phyloP scores from a whole-genome alignment of 2,797 vertebrate species.

The Crenichthys baileyi region DNA sequence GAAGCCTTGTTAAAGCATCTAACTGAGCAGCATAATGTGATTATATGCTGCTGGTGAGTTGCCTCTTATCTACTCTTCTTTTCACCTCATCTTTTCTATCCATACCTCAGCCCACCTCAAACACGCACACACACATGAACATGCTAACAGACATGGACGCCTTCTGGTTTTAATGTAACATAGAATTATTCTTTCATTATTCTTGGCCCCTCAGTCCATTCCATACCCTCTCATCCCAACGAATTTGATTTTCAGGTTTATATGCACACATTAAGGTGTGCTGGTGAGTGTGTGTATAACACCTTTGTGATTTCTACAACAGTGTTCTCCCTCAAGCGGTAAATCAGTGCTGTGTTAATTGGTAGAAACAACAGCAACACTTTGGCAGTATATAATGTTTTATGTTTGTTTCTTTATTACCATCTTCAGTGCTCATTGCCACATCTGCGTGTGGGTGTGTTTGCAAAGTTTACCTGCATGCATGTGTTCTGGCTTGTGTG shows the following conservation, averaged over 20 bases:
- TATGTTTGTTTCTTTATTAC: conserved; percentile 99
- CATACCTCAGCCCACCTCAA: conserved; percentile 5
- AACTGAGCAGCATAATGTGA: conserved; percentile 68
- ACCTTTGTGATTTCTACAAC: conserved; percentile 26
- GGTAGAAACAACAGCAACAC: conserved; percentile 97
- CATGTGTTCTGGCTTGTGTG: conserved; percentile 10
- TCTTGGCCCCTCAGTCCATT: conserved; percentile 24
- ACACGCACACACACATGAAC: conserved; percentile 15
- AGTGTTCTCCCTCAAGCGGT: conserved; percentile 85
- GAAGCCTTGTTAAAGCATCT: conserved; percentile 61
- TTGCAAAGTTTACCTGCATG: conserved; percentile 22
- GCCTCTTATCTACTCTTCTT: conserved; percentile 35
- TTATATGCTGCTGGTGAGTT: conserved; percentile 64
- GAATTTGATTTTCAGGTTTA: conserved; percentile 24
- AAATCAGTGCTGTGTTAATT: conserved; percentile 99
- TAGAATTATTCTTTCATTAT: conserved; percentile 49
- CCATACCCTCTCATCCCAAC: conserved; percentile 9
- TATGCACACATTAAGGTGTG: conserved; percentile 28
- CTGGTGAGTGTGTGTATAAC: conserved; percentile 14
- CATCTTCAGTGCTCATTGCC: conserved; percentile 84
- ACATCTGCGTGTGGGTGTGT: conserved; percentile 41
- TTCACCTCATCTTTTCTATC: conserved; percentile 1
- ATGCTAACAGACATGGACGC: background rate
- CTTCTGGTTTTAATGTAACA: conserved; percentile 23
- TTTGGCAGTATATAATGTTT: conserved; percentile 99